Evolutionary conservation across 2,797 vertebrate genomes (phyloP).

Genomic region (Hypotaenidia okinawae): DNA sequence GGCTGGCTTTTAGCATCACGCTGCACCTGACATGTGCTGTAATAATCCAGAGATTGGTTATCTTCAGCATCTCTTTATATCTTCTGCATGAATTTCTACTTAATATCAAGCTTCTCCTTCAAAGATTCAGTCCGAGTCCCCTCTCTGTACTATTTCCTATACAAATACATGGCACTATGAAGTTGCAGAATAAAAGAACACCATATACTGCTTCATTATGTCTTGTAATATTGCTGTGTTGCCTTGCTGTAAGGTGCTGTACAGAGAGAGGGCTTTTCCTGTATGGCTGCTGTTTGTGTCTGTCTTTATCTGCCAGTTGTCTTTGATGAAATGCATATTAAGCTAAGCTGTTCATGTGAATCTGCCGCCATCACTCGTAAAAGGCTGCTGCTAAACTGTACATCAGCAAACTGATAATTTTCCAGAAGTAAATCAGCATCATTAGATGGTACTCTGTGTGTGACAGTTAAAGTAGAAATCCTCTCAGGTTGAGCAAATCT

Average conservation of each 20-base stretch:
- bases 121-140: not conserved
- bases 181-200: not conserved
- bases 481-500: not conserved
- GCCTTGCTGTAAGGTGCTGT: not conserved
- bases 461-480: not conserved
- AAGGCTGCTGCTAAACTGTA: not conserved
- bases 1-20: not conserved
- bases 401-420: not conserved
- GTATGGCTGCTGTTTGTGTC: not conserved
- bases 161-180: not conserved
- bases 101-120: not conserved
- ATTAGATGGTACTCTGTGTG: not conserved
- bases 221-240: not conserved
- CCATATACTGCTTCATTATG: not conserved
- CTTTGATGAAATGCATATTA: not conserved
- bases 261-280: not conserved
- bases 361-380: not conserved
- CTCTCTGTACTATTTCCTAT: not conserved
- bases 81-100: not conserved
- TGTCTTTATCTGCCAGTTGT: not conserved
- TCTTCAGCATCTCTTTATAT: not conserved
- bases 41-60: not conserved
- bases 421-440: not conserved
- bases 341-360: not conserved
- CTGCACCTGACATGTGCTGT: not conserved